These are phyloP conservation scores for Gnathonemus echidnorhynchus DNA, from an alignment of 2,113 vertebrate genomes.

Conservation along the genomic window DNA sequence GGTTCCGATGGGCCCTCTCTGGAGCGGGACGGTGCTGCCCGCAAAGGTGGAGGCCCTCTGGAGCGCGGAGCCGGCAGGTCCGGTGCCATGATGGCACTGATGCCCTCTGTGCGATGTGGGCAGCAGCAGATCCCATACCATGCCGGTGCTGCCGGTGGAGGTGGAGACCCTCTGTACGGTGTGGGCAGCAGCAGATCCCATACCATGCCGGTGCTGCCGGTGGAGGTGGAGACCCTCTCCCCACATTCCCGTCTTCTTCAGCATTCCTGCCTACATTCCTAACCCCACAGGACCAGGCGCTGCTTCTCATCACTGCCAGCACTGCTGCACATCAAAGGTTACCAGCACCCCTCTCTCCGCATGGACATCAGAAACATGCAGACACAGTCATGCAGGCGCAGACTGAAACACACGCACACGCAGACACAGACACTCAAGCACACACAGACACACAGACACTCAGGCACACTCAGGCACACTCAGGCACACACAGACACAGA, in stretches of 20 bases:
- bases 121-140: no score
- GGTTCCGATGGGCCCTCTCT: background rate
- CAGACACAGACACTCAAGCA: background rate
- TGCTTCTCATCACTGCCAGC: conserved; percentile 40
- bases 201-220: no score
- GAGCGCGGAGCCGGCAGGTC: no score
- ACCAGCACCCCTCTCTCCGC: conserved; percentile 22
- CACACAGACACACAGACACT: background rate
- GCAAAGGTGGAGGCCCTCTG: no score
- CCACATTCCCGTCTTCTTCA: conserved; percentile 24
- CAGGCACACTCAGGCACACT: no score
- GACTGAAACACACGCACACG: background rate
- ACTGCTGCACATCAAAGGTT: conserved; percentile 42
- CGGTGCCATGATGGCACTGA: no score
- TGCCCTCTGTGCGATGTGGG: no score
- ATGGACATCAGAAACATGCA: background rate
- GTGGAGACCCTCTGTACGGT: no score
- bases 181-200: no score
- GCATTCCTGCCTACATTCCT: conserved; percentile 36
- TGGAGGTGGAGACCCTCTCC: conserved; percentile 16
- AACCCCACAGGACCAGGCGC: conserved; percentile 33
- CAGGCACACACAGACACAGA: background rate
- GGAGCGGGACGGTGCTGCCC: no score
- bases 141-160: no score
- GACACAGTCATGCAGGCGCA: background rate